Base-by-base conservation (phyloP, 2,888 invertebrate genomes). In the Volucella inflata region DNA sequence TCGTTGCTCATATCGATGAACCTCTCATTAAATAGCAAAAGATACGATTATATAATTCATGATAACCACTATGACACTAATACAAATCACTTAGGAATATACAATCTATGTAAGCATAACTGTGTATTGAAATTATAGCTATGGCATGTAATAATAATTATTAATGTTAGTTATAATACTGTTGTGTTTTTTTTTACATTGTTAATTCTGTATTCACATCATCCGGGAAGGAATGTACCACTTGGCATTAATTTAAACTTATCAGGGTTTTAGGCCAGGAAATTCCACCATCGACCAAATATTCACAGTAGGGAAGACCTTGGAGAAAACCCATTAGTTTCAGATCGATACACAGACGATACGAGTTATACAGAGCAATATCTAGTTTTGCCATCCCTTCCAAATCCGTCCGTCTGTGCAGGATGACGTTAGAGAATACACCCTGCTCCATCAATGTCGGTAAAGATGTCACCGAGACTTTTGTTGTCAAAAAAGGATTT, bases 111-210 rank as follows among this genome's bases (percentile, higher is more conserved):
- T 84, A 76, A 80, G 60, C 75, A 67, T 65, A 79, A 51, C 51
- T 83, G 74, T 79, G 74, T 79, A 84, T 65, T 70, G 60, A 70
- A 79, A 80, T 68, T 30, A 30, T 30, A 79, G 83, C 79, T 65
- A 75, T 65, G 59, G 75, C 59, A 84, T 70, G 79, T 65, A 75
- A 83, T 78, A 79, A 84, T 75, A 84, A 79, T 75, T 74, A 84
- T 79, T 70, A 79, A 84, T 84, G 75, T 84, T 79, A 80, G 80
- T 80, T 80, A 80, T 50, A 75, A 57, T 42, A 17, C 50, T 21
- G 6, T 46, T 6, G 16, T 46, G 59, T 64, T 75, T 60, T 78
- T 64, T 11, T 44, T 62, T n/a, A n/a, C 14, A 12, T 48, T 21
- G 2, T 51, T 21, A 8, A 17, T 50, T 50, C 9, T 16, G 16